Conservation (phyloP, 2,113 vertebrate genomes). For the Bungarus multicinctus region DNA sequence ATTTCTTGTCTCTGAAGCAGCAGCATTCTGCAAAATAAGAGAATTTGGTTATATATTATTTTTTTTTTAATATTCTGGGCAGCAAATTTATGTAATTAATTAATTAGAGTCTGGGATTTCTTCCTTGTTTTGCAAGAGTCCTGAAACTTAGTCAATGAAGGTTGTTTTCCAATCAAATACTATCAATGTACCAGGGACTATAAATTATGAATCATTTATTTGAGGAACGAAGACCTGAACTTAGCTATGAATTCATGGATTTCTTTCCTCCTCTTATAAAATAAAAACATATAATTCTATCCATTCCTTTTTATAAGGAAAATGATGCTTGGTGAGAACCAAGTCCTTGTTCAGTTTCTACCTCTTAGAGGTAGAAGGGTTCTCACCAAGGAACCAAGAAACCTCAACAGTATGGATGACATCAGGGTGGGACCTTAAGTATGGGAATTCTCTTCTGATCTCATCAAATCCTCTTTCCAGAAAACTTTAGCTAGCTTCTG, state of each 20-base stretch:
- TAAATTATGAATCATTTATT: neutral
- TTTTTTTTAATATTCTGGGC: neutral
- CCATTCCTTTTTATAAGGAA: neutral
- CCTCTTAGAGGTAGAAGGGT: neutral
- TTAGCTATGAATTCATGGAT: neutral
- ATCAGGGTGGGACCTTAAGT: neutral
- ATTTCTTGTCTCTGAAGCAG: conserved; percentile 17
- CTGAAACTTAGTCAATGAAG: neutral
- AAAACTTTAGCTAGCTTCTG: neutral
- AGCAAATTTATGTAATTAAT: neutral
- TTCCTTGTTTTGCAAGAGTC: neutral
- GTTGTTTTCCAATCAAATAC: neutral
- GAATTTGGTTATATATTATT: neutral
- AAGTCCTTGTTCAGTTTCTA: neutral
- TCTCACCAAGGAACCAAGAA: neutral
- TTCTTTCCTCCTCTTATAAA: neutral
- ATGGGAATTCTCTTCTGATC: neutral
- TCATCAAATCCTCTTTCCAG: neutral
- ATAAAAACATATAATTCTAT: neutral
- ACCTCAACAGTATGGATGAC: neutral
- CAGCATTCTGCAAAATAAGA: neutral
- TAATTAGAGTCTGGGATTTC: neutral
- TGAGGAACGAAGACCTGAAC: neutral
- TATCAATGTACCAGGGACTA: neutral
- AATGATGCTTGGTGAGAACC: neutral